These are phyloP conservation scores for Metridium senile DNA, from an alignment of 92 coral and sea anemone genomes.

Conservation along the genomic window DNA sequence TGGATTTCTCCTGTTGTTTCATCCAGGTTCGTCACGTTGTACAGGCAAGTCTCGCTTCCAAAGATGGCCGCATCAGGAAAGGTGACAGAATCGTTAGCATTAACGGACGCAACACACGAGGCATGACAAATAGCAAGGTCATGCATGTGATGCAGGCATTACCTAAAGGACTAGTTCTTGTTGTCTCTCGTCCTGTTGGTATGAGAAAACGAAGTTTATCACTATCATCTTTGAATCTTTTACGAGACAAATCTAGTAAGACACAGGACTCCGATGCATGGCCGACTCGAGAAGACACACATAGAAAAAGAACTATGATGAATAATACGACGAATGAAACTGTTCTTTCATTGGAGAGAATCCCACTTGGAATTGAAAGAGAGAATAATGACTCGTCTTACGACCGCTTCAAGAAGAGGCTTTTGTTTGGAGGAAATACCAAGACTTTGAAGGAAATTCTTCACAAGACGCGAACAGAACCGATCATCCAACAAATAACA, in stretches of 20 bases:
- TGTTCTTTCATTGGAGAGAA: constrained; percentile 52
- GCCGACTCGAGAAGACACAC: constrained; percentile 80
- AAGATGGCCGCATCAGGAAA: constrained; percentile 83
- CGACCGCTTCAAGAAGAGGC: constrained; percentile 74
- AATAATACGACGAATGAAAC: constrained; percentile 33
- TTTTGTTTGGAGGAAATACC: constrained; percentile 70
- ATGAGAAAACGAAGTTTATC: constrained; percentile 49
- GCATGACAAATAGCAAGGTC: constrained; percentile 73
- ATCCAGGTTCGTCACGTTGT: constrained; percentile 81
- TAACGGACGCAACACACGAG: constrained; percentile 79
- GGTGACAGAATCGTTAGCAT: constrained; percentile 85
- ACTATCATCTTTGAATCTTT: constrained; percentile 48
- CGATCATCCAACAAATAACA: constrained; percentile 59
- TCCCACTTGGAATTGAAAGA: constrained; percentile 59
- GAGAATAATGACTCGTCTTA: constrained; percentile 61
- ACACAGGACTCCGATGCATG: constrained; percentile 77
- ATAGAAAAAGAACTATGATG: constrained; percentile 50
- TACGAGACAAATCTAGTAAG: constrained; percentile 52
- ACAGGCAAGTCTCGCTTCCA: constrained; percentile 74
- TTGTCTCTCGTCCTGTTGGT: constrained; percentile 76
- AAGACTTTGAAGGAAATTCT: constrained; percentile 75
- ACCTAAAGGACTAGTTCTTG: constrained; percentile 77
- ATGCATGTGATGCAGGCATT: constrained; percentile 67
- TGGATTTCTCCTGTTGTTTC: background rate
- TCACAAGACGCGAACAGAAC: constrained; percentile 65